These are phyloP conservation scores for Lepeophtheirus nordmannii DNA, from an alignment of 2,888 invertebrate genomes.

Conservation along the genomic window DNA sequence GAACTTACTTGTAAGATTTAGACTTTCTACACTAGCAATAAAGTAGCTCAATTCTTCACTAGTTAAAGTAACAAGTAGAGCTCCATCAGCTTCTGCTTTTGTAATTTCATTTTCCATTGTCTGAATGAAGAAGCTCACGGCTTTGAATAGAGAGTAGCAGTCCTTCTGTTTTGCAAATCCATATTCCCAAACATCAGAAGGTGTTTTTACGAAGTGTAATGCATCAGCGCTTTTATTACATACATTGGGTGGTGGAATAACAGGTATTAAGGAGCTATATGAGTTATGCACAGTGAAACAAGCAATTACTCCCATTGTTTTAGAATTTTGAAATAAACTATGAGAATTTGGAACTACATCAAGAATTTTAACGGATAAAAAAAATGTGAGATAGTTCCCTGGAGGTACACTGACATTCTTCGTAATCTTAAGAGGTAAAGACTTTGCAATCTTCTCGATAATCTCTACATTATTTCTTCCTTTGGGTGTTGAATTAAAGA, in stretches of 20 bases:
- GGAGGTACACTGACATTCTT: not conserved
- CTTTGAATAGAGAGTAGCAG: not conserved
- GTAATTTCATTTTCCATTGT: not conserved
- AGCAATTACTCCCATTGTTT: not conserved
- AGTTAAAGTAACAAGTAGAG: not conserved
- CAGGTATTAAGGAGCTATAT: not conserved
- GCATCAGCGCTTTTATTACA: not conserved
- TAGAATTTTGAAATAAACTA: not conserved
- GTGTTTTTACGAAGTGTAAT: not conserved
- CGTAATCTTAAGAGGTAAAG: not conserved
- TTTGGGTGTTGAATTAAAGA: not conserved
- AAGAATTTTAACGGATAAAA: not conserved
- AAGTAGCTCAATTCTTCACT: not conserved
- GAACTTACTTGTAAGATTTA: not conserved
- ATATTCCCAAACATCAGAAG: not conserved
- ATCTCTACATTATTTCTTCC: not conserved
- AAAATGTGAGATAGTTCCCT: not conserved
- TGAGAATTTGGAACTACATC: not conserved
- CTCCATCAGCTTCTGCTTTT: not conserved
- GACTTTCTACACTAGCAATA: not conserved
- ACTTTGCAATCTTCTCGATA: not conserved
- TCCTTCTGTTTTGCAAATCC: not conserved
- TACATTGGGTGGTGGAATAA: not conserved
- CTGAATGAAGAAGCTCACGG: not conserved
- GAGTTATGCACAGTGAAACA: slow-evolving; percentile 5